Base-by-base conservation (phyloP, 2,113 vertebrate genomes). In the Oxyura jamaicensis region DNA sequence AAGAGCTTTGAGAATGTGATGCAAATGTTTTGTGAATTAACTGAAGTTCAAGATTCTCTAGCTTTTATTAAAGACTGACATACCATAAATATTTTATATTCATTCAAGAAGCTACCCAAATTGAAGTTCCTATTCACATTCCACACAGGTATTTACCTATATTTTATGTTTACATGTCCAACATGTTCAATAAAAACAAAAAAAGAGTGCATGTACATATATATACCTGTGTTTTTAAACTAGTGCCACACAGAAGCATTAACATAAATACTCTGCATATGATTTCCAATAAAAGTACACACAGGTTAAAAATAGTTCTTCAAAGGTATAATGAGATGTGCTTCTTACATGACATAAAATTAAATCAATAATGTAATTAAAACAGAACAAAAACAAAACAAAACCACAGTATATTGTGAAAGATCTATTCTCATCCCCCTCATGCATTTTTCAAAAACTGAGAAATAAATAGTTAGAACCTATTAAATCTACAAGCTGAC, bases 381-480 rank as follows among this genome's bases (percentile, higher is more conserved):
- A 48, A 41, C 41, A 41, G 13, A 48, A 48, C 46, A 75, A 10
- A 20, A 55, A 15, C 29, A 31, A 41, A 20, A 17, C 80, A 39
- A 42, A 23, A 0, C 12, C 41, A 2, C 22, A 52, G 29, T 36
- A 22, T n/a, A 6, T 8, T 19, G 3, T 46, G 36, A 79, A 67
- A 11, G 8, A 52, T 59, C 7, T 35, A 59, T 29, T 78, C 25
- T 44, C 19, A 77, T 63, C 7, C 10, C 18, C 31, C 48, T 81
- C 10, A 28, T 11, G 31, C 22, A 71, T 41, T 83, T 78, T 80
- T 63, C 50, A 62, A 83, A 67, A 9, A 42, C 20, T 21, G 41
- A 77, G 26, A 92, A 93, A 56, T 4, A 88, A 88, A 80, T 14
- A 62, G 26, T 50, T 16, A 8, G 10, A 88, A 42, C 3, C 19